Base-by-base conservation (phyloP, 2,113 vertebrate species). In the Bufo gargarizans region DNA sequence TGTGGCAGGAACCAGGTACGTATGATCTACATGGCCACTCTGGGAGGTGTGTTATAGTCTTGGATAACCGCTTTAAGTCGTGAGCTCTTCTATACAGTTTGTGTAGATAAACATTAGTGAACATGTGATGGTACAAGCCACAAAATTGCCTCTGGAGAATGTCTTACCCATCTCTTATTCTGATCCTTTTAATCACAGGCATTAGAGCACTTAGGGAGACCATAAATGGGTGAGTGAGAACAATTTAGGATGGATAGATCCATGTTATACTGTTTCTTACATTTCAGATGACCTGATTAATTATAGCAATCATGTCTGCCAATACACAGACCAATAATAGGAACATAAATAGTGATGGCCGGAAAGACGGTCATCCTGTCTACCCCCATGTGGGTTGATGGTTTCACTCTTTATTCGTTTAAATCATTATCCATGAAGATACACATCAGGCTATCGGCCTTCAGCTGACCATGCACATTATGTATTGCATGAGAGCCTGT, bases 141-240 rank as follows among this genome's bases (percentile, higher is more conserved):
- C 74, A 78, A 22, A 65, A 63, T 4, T 3, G 61, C 53, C 85
- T 80, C 77, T 45, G 59, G 77, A 77, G 74, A 72, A 59, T 45
- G 53, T 33, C 61, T 22, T 80, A 72, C 20, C 78, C 22, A 72
- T 81, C 77, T 87, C 65, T 77, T 65, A 22, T 55, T 87, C 61
- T 78, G 59, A 20, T 86, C 47, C 85, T 71, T 80, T 87, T 81
- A 87, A 81, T 87, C 65, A 87, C 63, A 87, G 63, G n/a, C 77
- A 69, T 72, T 58, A 81, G 79, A 87, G 77, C 76, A 69, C 53
- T 81, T 56, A 59, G 63, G 43, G 63, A 77, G 65, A 74, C 53
- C 53, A 71, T 81, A 59, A 72, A 58, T 77, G 56, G 56, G 33
- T 74, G 74, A 76, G 50, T 80, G 61, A 80, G 53, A 80, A 69